Base-by-base conservation (phyloP, 2,797 vertebrate species). In the Euthynnus affinis region DNA sequence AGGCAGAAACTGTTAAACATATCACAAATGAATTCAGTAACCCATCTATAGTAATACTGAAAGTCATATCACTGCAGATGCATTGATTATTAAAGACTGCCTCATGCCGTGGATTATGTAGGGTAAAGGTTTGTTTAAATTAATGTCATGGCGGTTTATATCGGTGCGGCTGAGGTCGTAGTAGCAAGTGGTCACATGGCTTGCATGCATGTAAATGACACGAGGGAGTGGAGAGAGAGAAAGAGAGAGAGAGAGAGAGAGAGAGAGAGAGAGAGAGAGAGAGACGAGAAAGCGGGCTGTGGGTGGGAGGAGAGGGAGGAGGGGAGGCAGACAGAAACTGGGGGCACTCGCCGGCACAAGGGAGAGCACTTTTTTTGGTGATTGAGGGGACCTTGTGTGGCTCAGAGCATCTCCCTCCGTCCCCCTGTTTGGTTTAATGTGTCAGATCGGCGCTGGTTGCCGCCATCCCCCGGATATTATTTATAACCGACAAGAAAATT, bases 401-500 rank as follows among this genome's bases (percentile, higher is more conserved):
- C 53, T 70, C 53, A 7, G 14, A 67, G 68, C 69, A 2, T 65
- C 76, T 58, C 69, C 74, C 67, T 60, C 40, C 23, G 42, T 25
- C 65, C 67, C 44, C n/a, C 48, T 7, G 48, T 3, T 1, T 18
- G 63, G 42, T 74, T 69, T 7, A 23, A 51, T 2, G 68, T 64
- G 61, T 70, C 79, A 18, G 27, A 9, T 18, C 62, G 37, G 59
- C 62, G 59, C 44, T 34, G 53, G 32, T 9, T 6, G 42, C 63
- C 63, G 32, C 71, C 81, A 17, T 3, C 69, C 51, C 32, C 40
- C 25, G 59, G 20, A 53, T 57, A 58, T 80, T 86, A 87, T 88
- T 90, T 86, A 86, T 87, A 74, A 84, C 74, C 81, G 32, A 44
- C 57, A 14, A 32, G 66, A 73, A 77, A 83, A 77, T 58, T 78